A percentile compares a stretch with the other conserved stretches of the same genome.
These are phyloP conservation scores for Pipistrellus pipistrellus DNA, from an alignment of 2,797 vertebrate species.

Conservation along the genomic window DNA sequence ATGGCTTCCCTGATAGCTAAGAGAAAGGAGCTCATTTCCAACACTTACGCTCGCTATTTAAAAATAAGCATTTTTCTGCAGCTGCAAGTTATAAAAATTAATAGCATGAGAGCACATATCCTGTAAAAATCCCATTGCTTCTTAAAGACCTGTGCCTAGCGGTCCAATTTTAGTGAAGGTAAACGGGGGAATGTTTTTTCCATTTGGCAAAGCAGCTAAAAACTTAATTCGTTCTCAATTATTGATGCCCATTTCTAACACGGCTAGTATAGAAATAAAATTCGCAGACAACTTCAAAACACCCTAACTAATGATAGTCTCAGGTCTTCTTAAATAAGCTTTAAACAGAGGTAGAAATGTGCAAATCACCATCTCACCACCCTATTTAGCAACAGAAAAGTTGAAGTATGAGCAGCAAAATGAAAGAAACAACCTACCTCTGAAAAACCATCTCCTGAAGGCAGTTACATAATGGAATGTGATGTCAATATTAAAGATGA, in stretches of 20 bases:
- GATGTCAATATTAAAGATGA: conserved; percentile 68
- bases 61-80: conserved; percentile 64
- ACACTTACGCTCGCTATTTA: not conserved
- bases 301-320: conserved; percentile 18
- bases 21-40: conserved; percentile 41
- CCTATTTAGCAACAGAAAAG: conserved; percentile 9
- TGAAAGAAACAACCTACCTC: conserved; percentile 13
- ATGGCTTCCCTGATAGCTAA: not conserved
- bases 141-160: not conserved
- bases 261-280: conserved; percentile 34
- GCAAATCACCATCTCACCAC: not conserved
- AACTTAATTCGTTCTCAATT: conserved; percentile 17
- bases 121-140: not conserved
- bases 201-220: conserved; percentile 54
- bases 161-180: conserved; percentile 7
- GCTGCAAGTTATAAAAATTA: conserved; percentile 50
- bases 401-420: not conserved
- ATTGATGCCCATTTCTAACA: not conserved
- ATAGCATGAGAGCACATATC: not conserved
- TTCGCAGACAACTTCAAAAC: conserved; percentile 8
- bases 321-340: conserved; percentile 13
- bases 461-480: conserved; percentile 59
- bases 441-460: conserved; percentile 7
- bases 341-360: conserved; percentile 9
- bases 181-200: not conserved